Evolutionary conservation across 1,140 invertebrate species (phyloP).

Genomic region (Drosophila lacertosa): DNA sequence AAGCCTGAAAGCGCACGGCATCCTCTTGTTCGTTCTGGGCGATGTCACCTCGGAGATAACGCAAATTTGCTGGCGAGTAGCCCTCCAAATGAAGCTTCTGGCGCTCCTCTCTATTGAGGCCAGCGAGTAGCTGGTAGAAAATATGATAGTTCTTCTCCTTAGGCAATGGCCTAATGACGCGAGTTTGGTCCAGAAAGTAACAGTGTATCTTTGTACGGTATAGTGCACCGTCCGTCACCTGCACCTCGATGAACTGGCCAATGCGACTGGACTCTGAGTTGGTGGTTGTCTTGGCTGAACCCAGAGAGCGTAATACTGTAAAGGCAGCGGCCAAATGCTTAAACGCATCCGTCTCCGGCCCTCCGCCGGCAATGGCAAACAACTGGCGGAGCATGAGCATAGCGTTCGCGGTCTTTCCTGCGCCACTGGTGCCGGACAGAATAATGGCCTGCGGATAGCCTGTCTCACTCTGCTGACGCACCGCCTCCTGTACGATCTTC

Average conservation of each 20-base stretch:
- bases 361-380: conserved; percentile 96
- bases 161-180: conserved; percentile 92
- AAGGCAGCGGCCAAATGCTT: conserved; percentile 97
- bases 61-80: conserved; percentile 91
- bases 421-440: conserved; percentile 94
- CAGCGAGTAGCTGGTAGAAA: conserved; percentile 98
- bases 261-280: conserved; percentile 97
- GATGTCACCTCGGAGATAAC: conserved; percentile 91
- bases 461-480: conserved; percentile 96
- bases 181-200: conserved; percentile 95
- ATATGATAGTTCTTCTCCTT: conserved; percentile 98
- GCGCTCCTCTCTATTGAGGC: conserved; percentile 93
- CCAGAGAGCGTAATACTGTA: conserved; percentile 95
- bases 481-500: conserved; percentile 95
- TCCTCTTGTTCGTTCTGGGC: conserved; percentile 91
- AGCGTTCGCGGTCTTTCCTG: conserved; percentile 97
- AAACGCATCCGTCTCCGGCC: conserved; percentile 97
- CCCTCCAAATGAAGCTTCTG: conserved; percentile 93
- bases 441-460: conserved; percentile 98
- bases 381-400: conserved; percentile 95
- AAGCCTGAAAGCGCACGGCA: conserved; percentile 91
- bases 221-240: conserved; percentile 97
- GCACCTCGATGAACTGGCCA: conserved; percentile 98
- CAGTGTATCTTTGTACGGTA: conserved; percentile 98
- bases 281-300: conserved; percentile 94